Evolutionary conservation across 2,888 invertebrate genomes (phyloP).

Genomic region (Sinohyriopsis cumingii): DNA sequence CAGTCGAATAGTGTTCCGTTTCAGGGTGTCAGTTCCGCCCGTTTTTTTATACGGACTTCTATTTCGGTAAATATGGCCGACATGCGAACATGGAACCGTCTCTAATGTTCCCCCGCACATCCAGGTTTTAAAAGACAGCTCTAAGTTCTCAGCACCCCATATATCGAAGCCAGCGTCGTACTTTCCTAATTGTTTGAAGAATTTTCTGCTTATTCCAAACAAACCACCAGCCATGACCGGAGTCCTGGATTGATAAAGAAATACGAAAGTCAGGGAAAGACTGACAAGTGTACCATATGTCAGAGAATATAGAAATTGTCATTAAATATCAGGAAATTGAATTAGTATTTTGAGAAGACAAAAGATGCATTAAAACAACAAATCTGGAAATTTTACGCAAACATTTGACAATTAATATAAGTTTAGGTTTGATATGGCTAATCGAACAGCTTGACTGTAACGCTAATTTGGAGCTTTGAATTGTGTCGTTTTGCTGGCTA

Average conservation of each 20-base stretch:
- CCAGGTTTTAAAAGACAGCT: slow-evolving; percentile 98
- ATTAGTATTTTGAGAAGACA: no score
- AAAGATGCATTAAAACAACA: no score
- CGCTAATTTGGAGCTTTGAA: no score
- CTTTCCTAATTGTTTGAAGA: slow-evolving; percentile 87
- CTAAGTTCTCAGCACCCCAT: slow-evolving; percentile 98
- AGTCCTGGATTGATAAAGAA: slow-evolving; percentile 32
- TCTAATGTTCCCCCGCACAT: slow-evolving; percentile 96
- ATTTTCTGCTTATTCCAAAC: slow-evolving; percentile 91
- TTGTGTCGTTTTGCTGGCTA: no score
- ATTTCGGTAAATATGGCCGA: slow-evolving; percentile 95
- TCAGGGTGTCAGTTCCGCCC: slow-evolving; percentile 79
- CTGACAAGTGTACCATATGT: no score
- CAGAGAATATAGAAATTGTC: no score
- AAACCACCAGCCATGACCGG: slow-evolving; percentile 81
- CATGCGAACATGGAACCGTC: slow-evolving; percentile 93
- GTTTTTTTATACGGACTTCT: slow-evolving; percentile 86
- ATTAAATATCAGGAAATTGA: no score
- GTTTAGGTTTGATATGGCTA: no score
- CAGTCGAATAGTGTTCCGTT: slow-evolving; percentile 90
- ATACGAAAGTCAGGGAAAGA: no score
- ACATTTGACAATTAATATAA: no score
- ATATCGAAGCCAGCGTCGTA: slow-evolving; percentile 96
- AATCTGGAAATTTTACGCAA: no score
- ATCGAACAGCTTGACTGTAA: no score